Percentiles rank a stretch among this genome's conserved stretches.
Evolutionary conservation across 2,113 vertebrate species (phyloP).

Genomic region (Dromas ardeola): DNA sequence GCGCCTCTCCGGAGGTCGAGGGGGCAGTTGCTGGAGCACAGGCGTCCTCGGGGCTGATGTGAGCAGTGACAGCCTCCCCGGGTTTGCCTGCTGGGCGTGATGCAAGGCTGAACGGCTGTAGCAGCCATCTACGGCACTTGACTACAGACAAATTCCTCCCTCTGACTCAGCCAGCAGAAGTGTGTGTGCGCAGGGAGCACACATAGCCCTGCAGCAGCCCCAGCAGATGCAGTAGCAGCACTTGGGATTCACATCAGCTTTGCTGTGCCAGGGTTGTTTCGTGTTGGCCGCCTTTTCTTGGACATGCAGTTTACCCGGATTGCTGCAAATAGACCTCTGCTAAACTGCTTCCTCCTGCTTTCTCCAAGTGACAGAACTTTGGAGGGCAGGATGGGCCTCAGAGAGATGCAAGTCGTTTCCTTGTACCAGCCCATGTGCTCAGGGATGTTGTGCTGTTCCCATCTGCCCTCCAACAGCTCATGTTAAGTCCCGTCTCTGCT

Average conservation of each 20-base stretch:
- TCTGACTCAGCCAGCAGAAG: neutral
- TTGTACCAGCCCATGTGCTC: neutral
- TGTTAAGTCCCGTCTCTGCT: neutral
- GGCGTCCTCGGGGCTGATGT: neutral
- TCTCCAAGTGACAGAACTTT: neutral
- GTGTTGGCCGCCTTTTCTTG: neutral
- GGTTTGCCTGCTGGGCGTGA: neutral
- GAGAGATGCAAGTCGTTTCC: neutral
- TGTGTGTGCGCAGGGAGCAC: neutral
- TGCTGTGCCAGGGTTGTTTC: neutral
- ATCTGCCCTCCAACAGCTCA: neutral
- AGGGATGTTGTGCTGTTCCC: neutral
- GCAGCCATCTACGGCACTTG: neutral
- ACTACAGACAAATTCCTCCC: neutral
- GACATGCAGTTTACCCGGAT: neutral
- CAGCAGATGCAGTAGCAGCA: neutral
- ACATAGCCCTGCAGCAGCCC: neutral
- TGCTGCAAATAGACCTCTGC: neutral
- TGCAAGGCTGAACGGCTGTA: neutral
- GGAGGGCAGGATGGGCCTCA: neutral
- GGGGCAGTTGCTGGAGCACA: neutral
- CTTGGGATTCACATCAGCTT: neutral
- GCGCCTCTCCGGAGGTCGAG: neutral
- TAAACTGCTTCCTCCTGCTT: neutral
- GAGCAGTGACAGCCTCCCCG: rapidly evolving